These are phyloP conservation scores for Crossaster papposus DNA, from an alignment of 53 echinoderm and acorn worm genomes.

Conservation along the genomic window DNA sequence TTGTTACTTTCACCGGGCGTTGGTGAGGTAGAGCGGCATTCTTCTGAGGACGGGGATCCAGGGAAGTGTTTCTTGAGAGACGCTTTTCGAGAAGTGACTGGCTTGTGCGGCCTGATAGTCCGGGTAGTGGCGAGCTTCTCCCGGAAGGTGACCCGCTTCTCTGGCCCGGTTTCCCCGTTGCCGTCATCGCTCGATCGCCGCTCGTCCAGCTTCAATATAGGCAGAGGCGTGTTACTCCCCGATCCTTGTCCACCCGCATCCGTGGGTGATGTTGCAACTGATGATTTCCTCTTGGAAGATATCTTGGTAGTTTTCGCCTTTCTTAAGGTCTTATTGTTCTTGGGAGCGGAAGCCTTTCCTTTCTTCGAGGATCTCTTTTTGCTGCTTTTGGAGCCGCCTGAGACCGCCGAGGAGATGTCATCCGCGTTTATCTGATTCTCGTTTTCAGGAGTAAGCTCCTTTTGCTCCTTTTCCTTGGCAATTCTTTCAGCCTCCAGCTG, in stretches of 20 bases:
- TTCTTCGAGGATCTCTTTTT: slow-evolving; percentile 48
- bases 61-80: slow-evolving; percentile 35
- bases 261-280: slow-evolving; percentile 26
- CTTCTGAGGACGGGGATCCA: slow-evolving; percentile 32
- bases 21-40: slow-evolving; percentile 40
- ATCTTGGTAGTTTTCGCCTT: slow-evolving; percentile 49
- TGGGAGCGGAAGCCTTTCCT: slow-evolving; percentile 12
- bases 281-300: slow-evolving; percentile 43
- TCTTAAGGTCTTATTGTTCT: slow-evolving; percentile 59
- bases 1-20: slow-evolving; percentile 64
- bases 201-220: slow-evolving; percentile 65
- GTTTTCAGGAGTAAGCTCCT: slow-evolving; percentile 29
- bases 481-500: slow-evolving; percentile 45
- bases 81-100: slow-evolving; percentile 33
- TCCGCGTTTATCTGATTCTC: slow-evolving; percentile 29
- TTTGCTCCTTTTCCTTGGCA: slow-evolving; percentile 58
- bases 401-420: slow-evolving; percentile 19
- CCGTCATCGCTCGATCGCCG: slow-evolving; percentile 63
- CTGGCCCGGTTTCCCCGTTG: slow-evolving; percentile 53
- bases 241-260: slow-evolving; percentile 17
- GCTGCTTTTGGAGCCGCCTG: slow-evolving; percentile 40
- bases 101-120: slow-evolving; percentile 64
- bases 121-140: slow-evolving; percentile 83
- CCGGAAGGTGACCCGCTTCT: slow-evolving; percentile 77
- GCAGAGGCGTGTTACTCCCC: slow-evolving; percentile 64